Percentiles rank a stretch among this genome's conserved stretches.
Evolutionary conservation across 1,140 invertebrate genomes (phyloP).

Genomic region (Monomorium pharaonis): DNA sequence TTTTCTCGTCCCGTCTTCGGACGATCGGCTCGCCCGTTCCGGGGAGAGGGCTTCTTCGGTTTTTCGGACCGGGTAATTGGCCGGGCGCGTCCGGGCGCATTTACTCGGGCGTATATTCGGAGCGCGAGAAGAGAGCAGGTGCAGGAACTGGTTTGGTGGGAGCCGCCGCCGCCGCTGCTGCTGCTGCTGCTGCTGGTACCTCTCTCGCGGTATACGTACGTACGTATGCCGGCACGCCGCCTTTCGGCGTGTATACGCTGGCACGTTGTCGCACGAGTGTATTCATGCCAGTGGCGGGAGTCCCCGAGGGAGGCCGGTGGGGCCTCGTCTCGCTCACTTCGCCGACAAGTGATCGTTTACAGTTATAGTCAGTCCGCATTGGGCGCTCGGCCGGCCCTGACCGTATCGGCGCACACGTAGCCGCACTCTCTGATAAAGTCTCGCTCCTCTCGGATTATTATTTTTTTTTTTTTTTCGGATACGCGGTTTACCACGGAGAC

Average conservation of each 20-base stretch:
- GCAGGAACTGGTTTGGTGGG: slow-evolving; percentile 63
- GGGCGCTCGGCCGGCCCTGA: slow-evolving; percentile 84
- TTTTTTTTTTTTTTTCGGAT: slow-evolving; percentile 41
- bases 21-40: too few relatives aligned
- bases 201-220: slow-evolving; percentile 10
- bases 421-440: slow-evolving; percentile 28
- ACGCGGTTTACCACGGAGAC: background rate
- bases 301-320: slow-evolving; percentile 55
- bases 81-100: slow-evolving; percentile 2
- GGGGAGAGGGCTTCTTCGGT: background rate
- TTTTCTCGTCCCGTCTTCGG: too few relatives aligned
- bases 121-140: slow-evolving; percentile 61
- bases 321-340: slow-evolving; percentile 62
- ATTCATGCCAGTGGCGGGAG: slow-evolving; percentile 58
- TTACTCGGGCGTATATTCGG: slow-evolving; percentile 31
- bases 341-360: slow-evolving; percentile 85
- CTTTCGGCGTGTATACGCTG: background rate
- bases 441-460: background rate
- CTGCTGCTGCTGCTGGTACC: slow-evolving; percentile 33
- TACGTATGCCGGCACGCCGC: slow-evolving; percentile 2
- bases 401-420: slow-evolving; percentile 39
- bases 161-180: too few relatives aligned
- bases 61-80: slow-evolving; percentile 23
- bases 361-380: slow-evolving; percentile 86
- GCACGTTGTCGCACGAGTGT: slow-evolving; percentile 45